Evolutionary conservation across 30 jellyfish, hydroid and myxozoan species (phyloP).

Genomic region (Calvadosia cruxmelitensis): DNA sequence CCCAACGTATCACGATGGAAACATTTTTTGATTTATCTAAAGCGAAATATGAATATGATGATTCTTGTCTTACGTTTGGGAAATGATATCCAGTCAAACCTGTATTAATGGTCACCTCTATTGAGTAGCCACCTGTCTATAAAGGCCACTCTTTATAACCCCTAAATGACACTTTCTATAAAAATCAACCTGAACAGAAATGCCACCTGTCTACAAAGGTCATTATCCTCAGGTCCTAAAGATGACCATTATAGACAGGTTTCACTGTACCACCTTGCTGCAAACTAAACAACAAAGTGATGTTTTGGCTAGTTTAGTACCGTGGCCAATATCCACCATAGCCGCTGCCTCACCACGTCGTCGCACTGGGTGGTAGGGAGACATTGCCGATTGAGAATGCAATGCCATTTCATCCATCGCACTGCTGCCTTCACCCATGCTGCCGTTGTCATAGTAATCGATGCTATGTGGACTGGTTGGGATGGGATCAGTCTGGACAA

Average conservation of each 20-base stretch:
- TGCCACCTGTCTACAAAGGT: no score
- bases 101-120: no score
- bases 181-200: no score
- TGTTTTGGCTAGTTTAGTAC: no score
- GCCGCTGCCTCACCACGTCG: slow-evolving; percentile 99
- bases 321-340: slow-evolving; percentile 95
- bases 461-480: background rate
- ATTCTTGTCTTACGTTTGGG: slow-evolving; percentile 37
- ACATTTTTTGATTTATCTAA: background rate
- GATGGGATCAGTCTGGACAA: slow-evolving; percentile 20
- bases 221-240: no score
- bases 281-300: no score
- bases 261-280: no score
- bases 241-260: no score
- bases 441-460: background rate
- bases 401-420: slow-evolving; percentile 22
- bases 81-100: slow-evolving; percentile 52
- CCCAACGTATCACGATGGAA: no score
- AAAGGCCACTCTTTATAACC: no score
- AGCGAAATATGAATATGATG: slow-evolving; percentile 13
- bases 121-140: no score
- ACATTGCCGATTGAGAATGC: slow-evolving; percentile 6
- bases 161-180: no score
- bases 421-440: background rate
- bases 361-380: slow-evolving; percentile 86